Base-by-base conservation (phyloP, 2,797 vertebrate species). In the Rhinichthys osculus region DNA sequence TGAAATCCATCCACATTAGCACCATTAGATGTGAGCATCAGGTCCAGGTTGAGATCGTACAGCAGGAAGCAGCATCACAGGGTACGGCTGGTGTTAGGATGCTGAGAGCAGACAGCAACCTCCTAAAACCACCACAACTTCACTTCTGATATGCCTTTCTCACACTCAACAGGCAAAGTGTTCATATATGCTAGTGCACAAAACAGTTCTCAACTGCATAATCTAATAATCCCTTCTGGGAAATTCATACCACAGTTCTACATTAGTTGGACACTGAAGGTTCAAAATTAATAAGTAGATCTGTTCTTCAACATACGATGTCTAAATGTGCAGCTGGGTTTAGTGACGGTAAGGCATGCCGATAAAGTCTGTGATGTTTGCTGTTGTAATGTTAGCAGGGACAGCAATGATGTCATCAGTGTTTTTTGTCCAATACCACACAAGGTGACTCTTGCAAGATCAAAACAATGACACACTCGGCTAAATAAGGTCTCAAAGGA, bases 1-100 rank as follows among this genome's bases (percentile, higher is more conserved):
- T 83, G 83, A 79, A 84, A 84, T 73, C 69, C 57, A 84, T 87
- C 67, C 86, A 83, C 78, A 87, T 87, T 87, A 87, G 78, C 42
- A 38, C 71, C 78, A 81, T 87, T 87, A 84, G 73, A 71, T 44
- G 23, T 81, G 72, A 72, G 71, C 70, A 93, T 93, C 92, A 93
- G 93, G 92, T 93, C 91, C 92, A 93, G 92, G 72, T 38, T 54
- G 52, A 64, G 44, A 72, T 69, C 3, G 27, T 27, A 71, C 50
- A 50, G 52, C 50, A 70, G 86, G 64, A 52, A 93, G 93, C 94
- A 94, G 93, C 93, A 95, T 92, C 92, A 40, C 79, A 54, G 47
- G 87, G 67, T 86, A 54, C 33, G 27, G 42, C 69, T 62, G 62
- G 62, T 76, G 47, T 84, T 78, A 38, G 52, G 66, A 77, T 80